Percentiles rank a stretch among this genome's conserved stretches.
Conservation (phyloP, 2,888 invertebrate genomes). For the Clivina fossor region DNA sequence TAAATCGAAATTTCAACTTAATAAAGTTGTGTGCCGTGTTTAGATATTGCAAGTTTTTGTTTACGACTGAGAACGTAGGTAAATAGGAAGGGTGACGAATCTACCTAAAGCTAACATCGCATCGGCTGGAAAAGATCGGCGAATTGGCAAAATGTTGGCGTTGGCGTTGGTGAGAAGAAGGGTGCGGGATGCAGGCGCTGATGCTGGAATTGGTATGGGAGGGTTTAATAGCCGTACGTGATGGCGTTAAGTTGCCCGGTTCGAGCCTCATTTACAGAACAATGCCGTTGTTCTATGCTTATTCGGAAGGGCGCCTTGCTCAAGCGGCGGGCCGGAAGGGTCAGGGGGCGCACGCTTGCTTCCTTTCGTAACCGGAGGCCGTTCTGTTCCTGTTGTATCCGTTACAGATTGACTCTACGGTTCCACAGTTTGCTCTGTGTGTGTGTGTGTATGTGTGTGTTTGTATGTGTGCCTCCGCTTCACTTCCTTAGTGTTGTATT, state of each 20-base stretch:
- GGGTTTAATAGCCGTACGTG: constrained; percentile 34
- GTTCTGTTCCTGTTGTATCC: constrained; percentile 28
- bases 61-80: too few relatives aligned
- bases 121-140: too few relatives aligned
- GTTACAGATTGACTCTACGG: constrained; percentile 31
- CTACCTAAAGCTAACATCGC: too few relatives aligned
- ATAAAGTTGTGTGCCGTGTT: too few relatives aligned
- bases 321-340: constrained; percentile 1
- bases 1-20: too few relatives aligned
- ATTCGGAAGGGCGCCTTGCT: constrained; percentile 7
- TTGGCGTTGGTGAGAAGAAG: too few relatives aligned
- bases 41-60: too few relatives aligned
- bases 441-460: too few relatives aligned
- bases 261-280: constrained; percentile 33
- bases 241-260: constrained; percentile 32
- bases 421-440: background rate
- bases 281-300: constrained; percentile 26
- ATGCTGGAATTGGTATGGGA: background rate
- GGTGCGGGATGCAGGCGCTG: background rate
- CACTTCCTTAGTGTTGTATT: too few relatives aligned
- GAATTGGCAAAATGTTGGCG: too few relatives aligned
- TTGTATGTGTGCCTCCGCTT: too few relatives aligned
- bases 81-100: background rate
- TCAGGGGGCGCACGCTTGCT: constrained; percentile 6
- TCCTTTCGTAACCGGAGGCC: constrained; percentile 27